These are phyloP conservation scores for Diadema setosum DNA, from an alignment of 35 echinoderm and acorn worm species.

Conservation along the genomic window DNA sequence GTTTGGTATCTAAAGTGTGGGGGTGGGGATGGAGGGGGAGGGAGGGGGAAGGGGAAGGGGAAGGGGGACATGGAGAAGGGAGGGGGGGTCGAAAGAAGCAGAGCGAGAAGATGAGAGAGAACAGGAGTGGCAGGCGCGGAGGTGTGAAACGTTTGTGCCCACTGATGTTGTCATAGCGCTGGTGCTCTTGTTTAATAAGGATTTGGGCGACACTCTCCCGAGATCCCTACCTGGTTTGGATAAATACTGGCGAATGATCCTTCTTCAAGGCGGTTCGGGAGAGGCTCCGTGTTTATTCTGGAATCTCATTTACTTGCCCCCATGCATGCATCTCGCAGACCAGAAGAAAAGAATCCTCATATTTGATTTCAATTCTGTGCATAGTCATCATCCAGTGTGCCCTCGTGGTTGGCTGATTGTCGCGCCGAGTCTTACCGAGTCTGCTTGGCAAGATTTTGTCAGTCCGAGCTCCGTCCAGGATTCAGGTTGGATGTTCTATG, in stretches of 20 bases:
- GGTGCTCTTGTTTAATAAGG: conserved; percentile 17
- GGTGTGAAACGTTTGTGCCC: conserved; percentile 23
- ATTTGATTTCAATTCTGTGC: neutral
- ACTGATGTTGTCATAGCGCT: conserved; percentile 11
- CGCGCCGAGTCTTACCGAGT: too few relatives aligned
- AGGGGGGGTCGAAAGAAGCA: neutral
- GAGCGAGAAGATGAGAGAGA: neutral
- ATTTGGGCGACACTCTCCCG: conserved; percentile 13
- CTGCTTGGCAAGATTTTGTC: too few relatives aligned
- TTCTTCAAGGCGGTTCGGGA: neutral
- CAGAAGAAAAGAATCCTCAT: neutral
- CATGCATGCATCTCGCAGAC: neutral
- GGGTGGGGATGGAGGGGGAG: neutral
- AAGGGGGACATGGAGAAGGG: neutral
- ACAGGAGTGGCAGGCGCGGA: neutral
- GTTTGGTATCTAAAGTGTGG: neutral
- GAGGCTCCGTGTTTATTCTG: neutral
- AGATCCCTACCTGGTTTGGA: neutral
- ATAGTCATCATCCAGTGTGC: too few relatives aligned
- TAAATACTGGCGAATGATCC: neutral
- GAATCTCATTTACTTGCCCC: neutral
- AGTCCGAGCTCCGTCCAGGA: too few relatives aligned
- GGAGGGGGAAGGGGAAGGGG: neutral
- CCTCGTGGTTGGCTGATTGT: too few relatives aligned
- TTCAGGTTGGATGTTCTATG: too few relatives aligned